These are phyloP conservation scores for Sitobion miscanthi DNA, from an alignment of 1,140 invertebrate species.

Conservation along the genomic window DNA sequence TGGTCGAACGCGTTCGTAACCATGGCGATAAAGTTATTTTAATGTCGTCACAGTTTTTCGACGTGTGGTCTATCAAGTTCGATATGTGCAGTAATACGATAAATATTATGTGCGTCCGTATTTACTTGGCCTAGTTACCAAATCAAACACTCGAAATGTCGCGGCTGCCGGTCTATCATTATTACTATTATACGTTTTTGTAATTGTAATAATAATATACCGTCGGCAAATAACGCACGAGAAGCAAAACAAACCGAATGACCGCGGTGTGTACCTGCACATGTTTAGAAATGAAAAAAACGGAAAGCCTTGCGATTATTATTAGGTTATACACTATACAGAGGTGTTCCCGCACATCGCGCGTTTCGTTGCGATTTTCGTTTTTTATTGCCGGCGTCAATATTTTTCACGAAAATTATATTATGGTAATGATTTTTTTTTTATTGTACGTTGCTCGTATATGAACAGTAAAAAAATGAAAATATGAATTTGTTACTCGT, in stretches of 20 bases:
- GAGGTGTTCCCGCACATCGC: neutral
- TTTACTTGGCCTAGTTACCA: conserved; percentile 42
- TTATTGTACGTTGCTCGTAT: neutral
- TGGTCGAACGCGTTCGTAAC: neutral
- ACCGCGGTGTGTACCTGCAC: neutral
- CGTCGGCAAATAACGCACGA: neutral
- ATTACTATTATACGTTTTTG: conserved; percentile 3
- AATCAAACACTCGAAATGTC: conserved; percentile 28
- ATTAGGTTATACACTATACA: neutral
- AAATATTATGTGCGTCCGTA: neutral
- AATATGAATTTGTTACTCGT: neutral
- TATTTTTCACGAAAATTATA: neutral
- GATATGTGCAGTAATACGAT: neutral
- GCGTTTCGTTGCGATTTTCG: neutral
- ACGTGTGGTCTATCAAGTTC: neutral
- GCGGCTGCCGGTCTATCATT: neutral
- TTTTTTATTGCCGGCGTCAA: neutral
- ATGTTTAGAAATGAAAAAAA: neutral
- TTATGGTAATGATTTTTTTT: neutral
- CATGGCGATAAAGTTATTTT: neutral
- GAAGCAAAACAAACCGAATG: neutral
- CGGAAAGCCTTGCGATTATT: neutral
- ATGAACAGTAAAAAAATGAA: neutral
- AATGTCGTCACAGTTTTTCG: neutral
- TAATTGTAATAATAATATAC: neutral